Evolutionary conservation across 2,888 invertebrate species (phyloP), one percentile per base, ranked within the genome.

Genomic region (Taphrorychus bicolor): DNA sequence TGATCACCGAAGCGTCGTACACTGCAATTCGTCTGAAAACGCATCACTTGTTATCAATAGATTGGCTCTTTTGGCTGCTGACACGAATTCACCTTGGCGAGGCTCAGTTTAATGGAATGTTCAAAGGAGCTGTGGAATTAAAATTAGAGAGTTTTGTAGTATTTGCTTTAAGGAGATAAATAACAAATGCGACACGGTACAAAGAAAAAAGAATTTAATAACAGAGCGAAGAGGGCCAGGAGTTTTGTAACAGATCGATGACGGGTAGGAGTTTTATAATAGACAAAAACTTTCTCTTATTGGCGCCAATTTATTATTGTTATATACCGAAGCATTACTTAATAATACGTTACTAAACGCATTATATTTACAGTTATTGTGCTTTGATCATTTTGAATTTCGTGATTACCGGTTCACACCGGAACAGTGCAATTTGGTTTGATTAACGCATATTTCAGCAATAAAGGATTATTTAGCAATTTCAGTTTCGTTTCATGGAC

Each of bases 1-100:
- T 17, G 45, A 45, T 45, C 17, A 4, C 14, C 14, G 16, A 16
- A 45, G 45, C 45, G 14, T 32, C 11, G 11, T 32, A 32, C 11
- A 16, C 5, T 17, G 17, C 45, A 45, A 17, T 45, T 45, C 45
- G 45, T 14, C 17, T 45, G 45, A 45, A 45, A 32, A 14, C 7
- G 45, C 45, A 45, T 45, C 45, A 7, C 16, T 45, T 45, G 45
- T 45, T 45, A 17, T 45, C 45, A 17, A 45, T 45, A 45, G 14
- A 45, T 45, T 45, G 45, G 16, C 2, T 45, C 2, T 45, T 45
- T 45, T 45, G 45, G 45, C 45, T 2, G 5, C 45, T 14, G 17
- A 45, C 45, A 14, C 32, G 3, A 32, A 7, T 32, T 32, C 32
- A 32, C 32, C 32, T 32, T 32, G 3, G 9, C 11, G 32, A 3